Conservation (phyloP, 2,113 vertebrate species). For the Speoplatyrhinus poulsoni region DNA sequence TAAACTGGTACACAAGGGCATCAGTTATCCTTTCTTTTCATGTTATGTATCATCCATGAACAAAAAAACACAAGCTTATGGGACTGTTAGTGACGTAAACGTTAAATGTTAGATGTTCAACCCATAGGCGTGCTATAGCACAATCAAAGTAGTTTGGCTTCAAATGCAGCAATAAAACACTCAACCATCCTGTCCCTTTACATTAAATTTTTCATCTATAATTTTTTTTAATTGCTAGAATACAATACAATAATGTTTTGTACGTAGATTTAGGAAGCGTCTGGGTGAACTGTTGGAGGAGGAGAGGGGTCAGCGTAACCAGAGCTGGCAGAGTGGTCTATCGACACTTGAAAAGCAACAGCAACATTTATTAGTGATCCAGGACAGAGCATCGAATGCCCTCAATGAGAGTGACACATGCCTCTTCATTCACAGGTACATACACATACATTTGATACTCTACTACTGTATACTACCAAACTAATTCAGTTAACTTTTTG, state of each 20-base stretch:
- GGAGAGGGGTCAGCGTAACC: conserved; percentile 45
- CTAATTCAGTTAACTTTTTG: background rate
- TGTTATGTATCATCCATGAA: too few relatives aligned
- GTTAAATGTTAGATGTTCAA: too few relatives aligned
- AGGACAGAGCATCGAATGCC: conserved; percentile 32
- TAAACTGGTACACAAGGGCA: too few relatives aligned
- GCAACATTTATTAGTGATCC: conserved; percentile 56
- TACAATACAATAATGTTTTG: conserved; percentile 1
- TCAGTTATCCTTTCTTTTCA: too few relatives aligned
- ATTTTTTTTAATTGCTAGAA: background rate
- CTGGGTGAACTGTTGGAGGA: conserved; percentile 56
- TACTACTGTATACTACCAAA: background rate
- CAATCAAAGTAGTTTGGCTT: too few relatives aligned
- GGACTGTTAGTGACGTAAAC: too few relatives aligned
- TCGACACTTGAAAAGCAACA: conserved; percentile 57
- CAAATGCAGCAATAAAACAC: too few relatives aligned
- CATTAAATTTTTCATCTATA: too few relatives aligned
- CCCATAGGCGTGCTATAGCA: too few relatives aligned
- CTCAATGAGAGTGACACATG: conserved; percentile 57
- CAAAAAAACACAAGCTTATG: too few relatives aligned
- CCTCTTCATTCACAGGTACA: conserved; percentile 64
- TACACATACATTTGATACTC: background rate
- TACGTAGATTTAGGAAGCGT: conserved; percentile 58
- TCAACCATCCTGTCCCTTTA: too few relatives aligned
- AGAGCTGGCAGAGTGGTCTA: conserved; percentile 58